Evolutionary conservation across 1,140 invertebrate genomes (phyloP), one percentile per base, ranked within the genome.

Genomic region (Cotesia typhae): DNA sequence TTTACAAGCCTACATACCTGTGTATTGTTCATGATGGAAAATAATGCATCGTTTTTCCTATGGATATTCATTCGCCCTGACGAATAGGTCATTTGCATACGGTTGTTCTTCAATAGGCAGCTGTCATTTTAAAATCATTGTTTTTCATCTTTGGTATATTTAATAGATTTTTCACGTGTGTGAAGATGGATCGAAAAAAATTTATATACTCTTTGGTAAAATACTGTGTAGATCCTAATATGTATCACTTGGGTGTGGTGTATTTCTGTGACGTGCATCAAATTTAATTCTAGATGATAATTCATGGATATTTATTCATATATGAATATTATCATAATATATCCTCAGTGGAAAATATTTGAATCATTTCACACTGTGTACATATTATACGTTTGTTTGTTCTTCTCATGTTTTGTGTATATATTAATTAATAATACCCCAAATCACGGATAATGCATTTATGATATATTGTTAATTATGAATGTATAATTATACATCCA

Each of bases 11-110:
- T 28, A 28, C 28, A 28, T 28, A 28, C 28, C 28, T 28, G 9
- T 14, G 10, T 38, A 64, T 36, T 64, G 10, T 41, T 10, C 37
- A 17, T n/a, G 28, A 64, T 20, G 28, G 4, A 17, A 47, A 47
- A 10, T 47, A 47, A 47, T 47, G 10, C 53, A 17, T 52, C 5
- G 28, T 36, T 57, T 57, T 28, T 36, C 51, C 35, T 63, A 63
- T 41, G 37, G 41, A 65, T 65, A 65, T 14, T 36, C 37, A 65
- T 65, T 47, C 10, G 38, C 41, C 3, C 38, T 47, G 63, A 65
- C n/a, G 36, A 41, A 65, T 65, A n/a, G 37, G n/a, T 14, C 10
- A 65, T 65, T 65, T 61, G 35, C 17, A 28, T 61, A 35, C 28
- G 35, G 5, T 12, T 35, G 10, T 28, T 35, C 28, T 9, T 17